phyloP scores from a whole-genome alignment of 2,797 vertebrate species.

The Sebastes nivosus region DNA sequence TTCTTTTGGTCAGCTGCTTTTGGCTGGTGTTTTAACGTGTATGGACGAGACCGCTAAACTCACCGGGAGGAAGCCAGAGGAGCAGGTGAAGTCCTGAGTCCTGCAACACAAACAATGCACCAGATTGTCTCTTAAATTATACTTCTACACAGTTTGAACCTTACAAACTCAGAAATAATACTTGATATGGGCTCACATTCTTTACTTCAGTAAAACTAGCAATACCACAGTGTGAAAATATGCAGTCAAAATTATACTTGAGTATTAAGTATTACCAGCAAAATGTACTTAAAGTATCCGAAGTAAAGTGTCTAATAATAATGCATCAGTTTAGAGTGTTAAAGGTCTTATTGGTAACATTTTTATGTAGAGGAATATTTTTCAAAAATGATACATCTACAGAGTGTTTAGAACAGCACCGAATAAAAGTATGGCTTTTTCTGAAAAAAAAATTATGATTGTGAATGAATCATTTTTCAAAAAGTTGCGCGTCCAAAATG shows the following conservation, averaged over 20 bases:
- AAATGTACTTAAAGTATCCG: not conserved
- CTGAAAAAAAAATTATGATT: too few relatives aligned
- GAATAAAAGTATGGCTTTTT: too few relatives aligned
- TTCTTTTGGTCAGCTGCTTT: not conserved
- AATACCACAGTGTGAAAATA: not conserved
- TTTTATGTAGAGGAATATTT: too few relatives aligned
- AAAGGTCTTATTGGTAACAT: too few relatives aligned
- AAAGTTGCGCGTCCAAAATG: accelerated
- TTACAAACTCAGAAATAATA: not conserved
- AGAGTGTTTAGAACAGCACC: too few relatives aligned
- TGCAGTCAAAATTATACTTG: not conserved
- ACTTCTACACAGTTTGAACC: not conserved
- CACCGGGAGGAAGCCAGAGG: conserved; percentile 71
- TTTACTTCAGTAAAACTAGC: not conserved
- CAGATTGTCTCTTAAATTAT: not conserved
- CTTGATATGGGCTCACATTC: not conserved
- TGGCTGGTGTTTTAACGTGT: not conserved
- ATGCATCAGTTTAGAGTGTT: too few relatives aligned
- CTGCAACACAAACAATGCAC: conserved; percentile 59
- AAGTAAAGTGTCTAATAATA: too few relatives aligned
- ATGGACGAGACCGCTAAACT: conserved; percentile 28
- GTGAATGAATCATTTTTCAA: too few relatives aligned
- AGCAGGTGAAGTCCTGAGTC: conserved; percentile 75
- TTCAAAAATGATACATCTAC: too few relatives aligned
- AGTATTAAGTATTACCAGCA: not conserved